Percentiles rank a stretch among this genome's conserved stretches.
Evolutionary conservation across 2,888 invertebrate species (phyloP).

Genomic region (Dendrolimus pini): DNA sequence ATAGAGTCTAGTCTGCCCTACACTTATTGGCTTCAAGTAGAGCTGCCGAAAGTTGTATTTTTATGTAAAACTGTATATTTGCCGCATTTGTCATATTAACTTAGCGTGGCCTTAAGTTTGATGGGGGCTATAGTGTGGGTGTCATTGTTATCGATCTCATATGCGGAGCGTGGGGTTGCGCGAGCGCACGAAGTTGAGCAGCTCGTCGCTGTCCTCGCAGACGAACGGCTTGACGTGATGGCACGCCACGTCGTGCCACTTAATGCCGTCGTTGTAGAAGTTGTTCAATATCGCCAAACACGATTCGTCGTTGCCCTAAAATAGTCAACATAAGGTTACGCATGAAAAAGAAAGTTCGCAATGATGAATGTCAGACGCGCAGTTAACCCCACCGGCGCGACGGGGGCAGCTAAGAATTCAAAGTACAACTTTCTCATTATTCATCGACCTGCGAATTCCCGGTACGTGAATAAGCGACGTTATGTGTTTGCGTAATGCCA

Average conservation of each 20-base stretch:
- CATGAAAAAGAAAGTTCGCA: neutral
- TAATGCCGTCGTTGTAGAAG: conserved; percentile 92
- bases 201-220: conserved; percentile 93
- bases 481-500: too few species aligned
- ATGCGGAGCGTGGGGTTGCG: conserved; percentile 91
- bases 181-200: conserved; percentile 92
- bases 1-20: too few species aligned
- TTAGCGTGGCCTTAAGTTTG: too few species aligned
- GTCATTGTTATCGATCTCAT: conserved; percentile 45
- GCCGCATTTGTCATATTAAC: too few species aligned
- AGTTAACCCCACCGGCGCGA: neutral
- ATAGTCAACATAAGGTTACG: neutral
- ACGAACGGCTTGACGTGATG: conserved; percentile 92
- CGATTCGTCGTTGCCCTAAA: conserved; percentile 92
- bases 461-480: too few species aligned
- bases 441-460: too few species aligned
- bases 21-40: too few species aligned
- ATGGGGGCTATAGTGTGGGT: neutral
- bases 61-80: too few species aligned
- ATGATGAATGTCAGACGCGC: neutral
- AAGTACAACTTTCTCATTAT: too few species aligned
- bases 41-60: too few species aligned
- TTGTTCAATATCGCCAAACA: conserved; percentile 93
- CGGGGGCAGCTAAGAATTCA: neutral
- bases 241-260: conserved; percentile 93